Evolutionary conservation across 2,888 invertebrate genomes (phyloP).

Genomic region (Ochropacha duplaris): DNA sequence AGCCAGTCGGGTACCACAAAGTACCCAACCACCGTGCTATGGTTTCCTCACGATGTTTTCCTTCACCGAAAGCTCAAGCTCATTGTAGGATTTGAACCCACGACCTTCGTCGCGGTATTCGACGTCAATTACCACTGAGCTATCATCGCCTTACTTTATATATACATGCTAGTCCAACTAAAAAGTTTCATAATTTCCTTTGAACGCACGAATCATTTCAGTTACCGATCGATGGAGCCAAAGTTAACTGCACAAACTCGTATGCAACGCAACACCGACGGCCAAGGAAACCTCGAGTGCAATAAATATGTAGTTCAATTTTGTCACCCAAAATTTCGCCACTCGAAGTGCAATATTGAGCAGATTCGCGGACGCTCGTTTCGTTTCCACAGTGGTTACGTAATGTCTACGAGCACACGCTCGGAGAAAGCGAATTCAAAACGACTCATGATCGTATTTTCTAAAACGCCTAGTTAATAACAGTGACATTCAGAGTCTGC

Average conservation of each 20-base stretch:
- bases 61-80: no score
- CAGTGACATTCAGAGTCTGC: slow-evolving; percentile 29
- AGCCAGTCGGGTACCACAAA: no score
- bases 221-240: neutral
- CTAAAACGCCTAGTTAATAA: slow-evolving; percentile 38
- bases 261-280: neutral
- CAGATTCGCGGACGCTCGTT: slow-evolving; percentile 40
- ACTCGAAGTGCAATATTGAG: slow-evolving; percentile 27
- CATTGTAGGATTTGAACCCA: no score
- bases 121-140: no score
- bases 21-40: no score
- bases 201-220: neutral
- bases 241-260: neutral
- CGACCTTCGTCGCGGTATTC: no score
- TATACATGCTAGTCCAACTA: neutral
- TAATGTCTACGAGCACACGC: slow-evolving; percentile 42
- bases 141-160: no score
- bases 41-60: no score
- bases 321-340: slow-evolving; percentile 19
- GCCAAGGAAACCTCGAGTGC: neutral
- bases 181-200: neutral
- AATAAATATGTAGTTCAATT: slow-evolving; percentile 9
- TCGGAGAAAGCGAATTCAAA: slow-evolving; percentile 43
- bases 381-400: slow-evolving; percentile 45
- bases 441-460: slow-evolving; percentile 39